Conservation (phyloP, 2,797 vertebrate genomes). For the Melopsittacus undulatus region DNA sequence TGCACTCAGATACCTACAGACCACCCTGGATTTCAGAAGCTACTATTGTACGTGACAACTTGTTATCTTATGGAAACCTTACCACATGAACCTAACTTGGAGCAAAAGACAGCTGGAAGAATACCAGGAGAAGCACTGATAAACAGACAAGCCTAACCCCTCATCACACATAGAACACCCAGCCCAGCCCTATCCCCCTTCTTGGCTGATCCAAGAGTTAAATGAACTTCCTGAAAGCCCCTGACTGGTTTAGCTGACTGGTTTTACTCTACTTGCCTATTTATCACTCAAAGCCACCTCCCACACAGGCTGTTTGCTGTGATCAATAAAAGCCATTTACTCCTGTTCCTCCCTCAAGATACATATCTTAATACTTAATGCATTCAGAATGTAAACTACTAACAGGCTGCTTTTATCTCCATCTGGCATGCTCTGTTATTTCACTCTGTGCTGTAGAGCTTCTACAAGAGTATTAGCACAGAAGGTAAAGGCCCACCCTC, state of each 20-base stretch:
- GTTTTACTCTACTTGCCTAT: background rate
- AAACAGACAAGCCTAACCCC: background rate
- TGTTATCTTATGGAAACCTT: fast-evolving
- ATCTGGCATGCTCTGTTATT: background rate
- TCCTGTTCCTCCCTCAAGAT: background rate
- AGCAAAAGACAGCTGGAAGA: background rate
- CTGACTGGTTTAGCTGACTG: background rate
- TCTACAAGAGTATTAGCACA: background rate
- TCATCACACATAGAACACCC: background rate
- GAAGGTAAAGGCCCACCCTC: background rate
- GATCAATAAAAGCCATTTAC: conserved; percentile 20
- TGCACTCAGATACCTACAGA: background rate
- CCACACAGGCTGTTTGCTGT: conserved; percentile 8
- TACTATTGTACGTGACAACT: fast-evolving
- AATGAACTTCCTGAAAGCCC: background rate
- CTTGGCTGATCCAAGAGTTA: background rate
- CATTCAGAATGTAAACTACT: background rate
- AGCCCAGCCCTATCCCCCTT: background rate
- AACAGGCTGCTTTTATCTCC: background rate
- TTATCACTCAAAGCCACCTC: background rate
- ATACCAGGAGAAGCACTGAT: background rate
- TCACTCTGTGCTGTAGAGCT: background rate
- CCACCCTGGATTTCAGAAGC: background rate
- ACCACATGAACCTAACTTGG: background rate
- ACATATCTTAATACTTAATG: background rate